A percentile compares a stretch with the other conserved stretches of the same genome.
These are phyloP conservation scores for Lutjanus campechanus DNA, from an alignment of 2,797 vertebrate species.

Conservation along the genomic window DNA sequence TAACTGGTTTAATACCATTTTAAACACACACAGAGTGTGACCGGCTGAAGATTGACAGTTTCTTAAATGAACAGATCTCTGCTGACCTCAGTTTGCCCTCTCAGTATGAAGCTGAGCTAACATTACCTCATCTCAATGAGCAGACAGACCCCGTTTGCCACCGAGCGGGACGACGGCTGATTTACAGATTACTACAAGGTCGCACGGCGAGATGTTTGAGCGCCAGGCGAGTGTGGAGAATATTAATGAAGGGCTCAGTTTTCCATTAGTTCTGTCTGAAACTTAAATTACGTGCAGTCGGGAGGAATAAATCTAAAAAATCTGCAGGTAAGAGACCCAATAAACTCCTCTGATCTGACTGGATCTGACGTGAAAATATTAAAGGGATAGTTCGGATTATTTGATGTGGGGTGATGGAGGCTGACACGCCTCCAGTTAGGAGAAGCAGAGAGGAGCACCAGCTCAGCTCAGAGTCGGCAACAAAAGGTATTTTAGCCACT, in stretches of 20 bases:
- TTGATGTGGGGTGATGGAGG: too few relatives aligned
- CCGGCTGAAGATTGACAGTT: slow-evolving; percentile 64
- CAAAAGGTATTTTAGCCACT: too few relatives aligned
- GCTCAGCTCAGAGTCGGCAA: too few relatives aligned
- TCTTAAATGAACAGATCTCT: slow-evolving; percentile 62
- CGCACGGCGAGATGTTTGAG: slow-evolving; percentile 39
- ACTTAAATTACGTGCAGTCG: slow-evolving; percentile 25
- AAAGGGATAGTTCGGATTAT: not conserved
- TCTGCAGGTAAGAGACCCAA: not conserved
- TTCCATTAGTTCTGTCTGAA: slow-evolving; percentile 40
- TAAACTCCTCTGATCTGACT: slow-evolving; percentile 2
- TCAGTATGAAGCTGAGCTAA: slow-evolving; percentile 57
- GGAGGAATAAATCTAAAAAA: slow-evolving; percentile 15
- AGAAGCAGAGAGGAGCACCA: too few relatives aligned
- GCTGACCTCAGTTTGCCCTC: slow-evolving; percentile 63
- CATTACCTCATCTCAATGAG: slow-evolving; percentile 60
- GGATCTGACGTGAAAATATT: slow-evolving; percentile 20
- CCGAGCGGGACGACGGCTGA: slow-evolving; percentile 40
- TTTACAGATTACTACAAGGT: slow-evolving; percentile 58
- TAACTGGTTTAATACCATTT: slow-evolving; percentile 55
- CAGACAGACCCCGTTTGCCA: slow-evolving; percentile 47
- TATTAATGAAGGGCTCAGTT: slow-evolving; percentile 48
- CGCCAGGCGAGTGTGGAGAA: slow-evolving; percentile 26
- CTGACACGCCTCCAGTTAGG: too few relatives aligned
- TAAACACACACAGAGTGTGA: slow-evolving; percentile 49